phyloP scores from a whole-genome alignment of 2,113 vertebrate genomes.

The Paramormyrops kingsleyae region DNA sequence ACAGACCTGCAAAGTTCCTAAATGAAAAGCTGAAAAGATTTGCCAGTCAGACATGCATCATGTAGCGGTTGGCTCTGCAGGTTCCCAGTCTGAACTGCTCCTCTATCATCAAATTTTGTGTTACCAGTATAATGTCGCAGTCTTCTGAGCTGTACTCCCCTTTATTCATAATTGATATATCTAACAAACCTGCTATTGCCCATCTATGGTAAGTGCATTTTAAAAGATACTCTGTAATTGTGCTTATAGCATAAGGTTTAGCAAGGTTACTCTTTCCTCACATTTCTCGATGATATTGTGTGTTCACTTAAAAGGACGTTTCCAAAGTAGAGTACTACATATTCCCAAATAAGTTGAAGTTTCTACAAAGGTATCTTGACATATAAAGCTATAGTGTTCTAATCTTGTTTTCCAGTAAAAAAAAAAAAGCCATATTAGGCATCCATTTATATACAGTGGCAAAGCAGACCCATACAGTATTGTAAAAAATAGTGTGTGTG shows the following conservation, averaged over 20 bases:
- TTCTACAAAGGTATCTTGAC: background rate
- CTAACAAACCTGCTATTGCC: background rate
- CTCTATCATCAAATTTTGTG: background rate
- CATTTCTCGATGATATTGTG: background rate
- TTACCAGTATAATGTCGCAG: background rate
- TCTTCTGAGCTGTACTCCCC: background rate
- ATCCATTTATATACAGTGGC: constrained; percentile 6
- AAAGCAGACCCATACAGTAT: background rate
- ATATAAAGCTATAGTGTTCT: constrained; percentile 21
- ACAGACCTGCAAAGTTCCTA: background rate
- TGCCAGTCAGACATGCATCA: background rate
- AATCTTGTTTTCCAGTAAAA: constrained; percentile 3
- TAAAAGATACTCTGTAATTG: background rate
- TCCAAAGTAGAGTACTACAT: background rate
- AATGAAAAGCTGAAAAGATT: background rate
- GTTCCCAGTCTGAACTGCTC: background rate
- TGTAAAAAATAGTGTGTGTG: background rate
- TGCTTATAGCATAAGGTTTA: background rate
- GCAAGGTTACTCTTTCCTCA: background rate
- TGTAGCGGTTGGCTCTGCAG: no score
- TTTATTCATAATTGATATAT: background rate
- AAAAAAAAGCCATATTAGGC: constrained; percentile 11
- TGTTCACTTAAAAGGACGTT: background rate
- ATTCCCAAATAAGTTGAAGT: background rate
- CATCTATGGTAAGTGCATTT: background rate